Conservation (phyloP, 1,140 invertebrate genomes). For the Drosophila santomea region DNA sequence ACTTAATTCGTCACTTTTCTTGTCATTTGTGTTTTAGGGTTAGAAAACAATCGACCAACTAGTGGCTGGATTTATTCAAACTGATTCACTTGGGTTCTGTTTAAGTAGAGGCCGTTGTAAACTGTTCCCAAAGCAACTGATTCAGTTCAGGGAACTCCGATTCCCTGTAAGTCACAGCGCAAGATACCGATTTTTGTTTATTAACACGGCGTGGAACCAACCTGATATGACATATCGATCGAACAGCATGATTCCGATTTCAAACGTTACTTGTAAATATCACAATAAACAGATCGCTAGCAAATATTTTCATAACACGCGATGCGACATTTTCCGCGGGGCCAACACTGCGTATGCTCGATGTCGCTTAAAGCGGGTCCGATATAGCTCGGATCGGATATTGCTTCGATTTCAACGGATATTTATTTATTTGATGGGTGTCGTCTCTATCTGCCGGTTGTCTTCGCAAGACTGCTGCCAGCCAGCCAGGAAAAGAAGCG, state of each 20-base stretch:
- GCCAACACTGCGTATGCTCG: conserved; percentile 33
- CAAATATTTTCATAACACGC: conserved; percentile 48
- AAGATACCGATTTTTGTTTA: conserved; percentile 13
- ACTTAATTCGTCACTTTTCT: not conserved
- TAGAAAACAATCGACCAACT: not conserved
- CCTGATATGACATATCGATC: conserved; percentile 82
- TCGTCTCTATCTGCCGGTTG: conserved; percentile 84
- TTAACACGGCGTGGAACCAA: conserved; percentile 50
- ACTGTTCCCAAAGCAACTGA: conserved; percentile 9
- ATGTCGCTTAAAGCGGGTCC: not conserved
- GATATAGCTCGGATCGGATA: not conserved
- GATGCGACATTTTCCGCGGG: conserved; percentile 48
- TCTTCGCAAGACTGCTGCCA: conserved; percentile 77
- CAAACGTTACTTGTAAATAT: conserved; percentile 51
- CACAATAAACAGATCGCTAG: conserved; percentile 51
- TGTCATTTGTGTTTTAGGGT: not conserved
- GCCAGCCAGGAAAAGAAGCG: conserved; percentile 61
- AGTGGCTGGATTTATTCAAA: not conserved
- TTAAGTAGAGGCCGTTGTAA: conserved; percentile 1
- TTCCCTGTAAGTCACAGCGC: conserved; percentile 6
- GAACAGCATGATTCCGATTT: conserved; percentile 72
- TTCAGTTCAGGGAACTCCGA: conserved; percentile 10
- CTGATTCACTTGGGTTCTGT: conserved; percentile 3
- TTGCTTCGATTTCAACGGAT: conserved; percentile 11
- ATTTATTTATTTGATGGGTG: conserved; percentile 23